Base-by-base conservation (phyloP, 2,797 vertebrate genomes). In the Centroberyx gerrardi region DNA sequence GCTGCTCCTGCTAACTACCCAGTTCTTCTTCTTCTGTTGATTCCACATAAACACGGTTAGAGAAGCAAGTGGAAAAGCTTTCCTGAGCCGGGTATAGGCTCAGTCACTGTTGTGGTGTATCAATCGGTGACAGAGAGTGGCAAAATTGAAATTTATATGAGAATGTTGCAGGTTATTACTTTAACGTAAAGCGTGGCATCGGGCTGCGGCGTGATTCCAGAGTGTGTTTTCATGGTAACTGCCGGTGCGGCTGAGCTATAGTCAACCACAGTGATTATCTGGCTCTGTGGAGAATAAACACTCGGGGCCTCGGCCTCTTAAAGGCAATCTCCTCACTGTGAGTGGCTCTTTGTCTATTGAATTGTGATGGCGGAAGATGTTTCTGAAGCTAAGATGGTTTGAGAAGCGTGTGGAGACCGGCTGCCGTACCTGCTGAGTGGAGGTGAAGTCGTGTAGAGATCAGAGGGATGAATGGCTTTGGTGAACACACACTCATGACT, bases 221-320 rank as follows among this genome's bases (percentile, higher is more conserved):
- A 55, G 44, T 72, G 65, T 42, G 14, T 56, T 22, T 78, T 76
- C 14, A 2, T 48, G 68, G 70, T 70, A 61, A 36, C 66, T 74
- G 56, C 54, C 66, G 42, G 22, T 46, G 38, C 15, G 59, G 15
- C 63, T 18, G 40, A 74, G 62, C 54, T 10, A 52, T 10, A 52
- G 67, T 80, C 72, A 62, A 64, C 74, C 77, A 46, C 3, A 2
- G 55, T 73, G 67, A 87, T 82, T 77, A 68, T 78, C 42, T 60
- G 68, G 33, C 74, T 84, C 72, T 77, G 77, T 33, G n/a, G 67
- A 74, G 70, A 84, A 70, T 81, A 69, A 84, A 78, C 72, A 85
- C 61, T 48, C 18, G 9, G 42, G 28, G 33, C 71, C 14, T 40
- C 49, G 61, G 69, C 71, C 84, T 78, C 68, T 5, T 40, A 36